These are phyloP conservation scores for Macaca fascicularis DNA, from an alignment of 2,113 vertebrate genomes.

Conservation along the genomic window DNA sequence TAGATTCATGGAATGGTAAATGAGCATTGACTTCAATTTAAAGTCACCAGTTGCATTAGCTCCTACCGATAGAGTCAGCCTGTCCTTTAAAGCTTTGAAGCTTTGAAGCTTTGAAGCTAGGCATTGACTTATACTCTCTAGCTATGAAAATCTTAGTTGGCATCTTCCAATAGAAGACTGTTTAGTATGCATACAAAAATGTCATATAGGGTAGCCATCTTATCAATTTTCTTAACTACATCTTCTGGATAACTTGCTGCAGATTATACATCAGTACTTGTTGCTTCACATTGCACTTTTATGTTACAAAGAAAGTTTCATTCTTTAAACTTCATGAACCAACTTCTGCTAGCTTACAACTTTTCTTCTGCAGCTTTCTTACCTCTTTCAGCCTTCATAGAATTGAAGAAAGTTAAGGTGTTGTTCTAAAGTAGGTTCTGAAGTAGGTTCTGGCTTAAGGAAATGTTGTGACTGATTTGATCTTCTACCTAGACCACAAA, in stretches of 20 bases:
- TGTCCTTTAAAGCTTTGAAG: background rate
- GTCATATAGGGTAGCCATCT: background rate
- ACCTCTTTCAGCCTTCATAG: background rate
- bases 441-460: background rate
- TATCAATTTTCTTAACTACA: background rate
- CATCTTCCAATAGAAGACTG: background rate
- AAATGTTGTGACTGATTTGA: background rate
- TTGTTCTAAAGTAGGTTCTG: background rate
- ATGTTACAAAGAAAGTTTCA: background rate
- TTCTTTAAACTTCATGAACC: background rate
- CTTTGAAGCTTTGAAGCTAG: background rate
- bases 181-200: background rate
- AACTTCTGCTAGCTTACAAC: background rate
- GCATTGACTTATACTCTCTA: background rate
- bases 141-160: background rate
- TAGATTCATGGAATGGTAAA: background rate
- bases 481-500: background rate
- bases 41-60: background rate
- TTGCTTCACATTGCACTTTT: background rate
- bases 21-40: background rate
- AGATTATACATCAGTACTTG: background rate
- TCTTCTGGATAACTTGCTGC: background rate
- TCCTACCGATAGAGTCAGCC: background rate
- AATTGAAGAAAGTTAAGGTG: background rate
- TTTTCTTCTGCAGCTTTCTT: background rate